Conservation (phyloP, 2,797 vertebrate species). For the Gambelia wislizenii region DNA sequence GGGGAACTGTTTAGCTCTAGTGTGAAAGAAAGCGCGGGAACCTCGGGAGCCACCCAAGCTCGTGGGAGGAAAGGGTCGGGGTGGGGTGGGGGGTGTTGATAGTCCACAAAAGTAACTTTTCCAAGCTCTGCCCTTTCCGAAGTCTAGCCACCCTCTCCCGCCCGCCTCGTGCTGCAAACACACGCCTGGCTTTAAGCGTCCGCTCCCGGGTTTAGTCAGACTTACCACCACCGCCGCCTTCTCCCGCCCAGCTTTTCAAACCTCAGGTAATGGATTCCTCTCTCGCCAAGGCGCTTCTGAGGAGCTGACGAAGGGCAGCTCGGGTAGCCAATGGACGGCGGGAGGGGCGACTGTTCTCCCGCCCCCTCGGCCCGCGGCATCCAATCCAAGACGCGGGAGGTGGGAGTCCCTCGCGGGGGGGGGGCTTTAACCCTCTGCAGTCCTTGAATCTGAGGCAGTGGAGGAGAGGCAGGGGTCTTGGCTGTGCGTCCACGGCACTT, state of each 20-base stretch:
- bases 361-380: neutral
- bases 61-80: neutral
- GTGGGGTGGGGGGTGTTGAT: too few relatives aligned
- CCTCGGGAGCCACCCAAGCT: too few relatives aligned
- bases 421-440: conserved; percentile 1
- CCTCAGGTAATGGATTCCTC: too few relatives aligned
- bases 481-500: too few relatives aligned
- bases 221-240: neutral
- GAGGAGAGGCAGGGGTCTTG: neutral
- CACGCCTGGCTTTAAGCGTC: too few relatives aligned
- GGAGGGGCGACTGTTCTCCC: too few relatives aligned
- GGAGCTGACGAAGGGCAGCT: neutral
- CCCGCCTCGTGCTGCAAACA: too few relatives aligned
- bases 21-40: neutral
- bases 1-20: neutral
- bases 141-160: too few relatives aligned
- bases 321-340: neutral
- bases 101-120: too few relatives aligned
- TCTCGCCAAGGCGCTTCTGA: neutral
- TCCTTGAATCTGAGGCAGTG: neutral
- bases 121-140: too few relatives aligned
- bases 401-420: neutral
- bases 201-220: neutral
- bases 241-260: conserved; percentile 27
- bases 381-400: neutral